Base-by-base conservation (phyloP, 2,113 vertebrate species). In the Meriones unguiculatus region DNA sequence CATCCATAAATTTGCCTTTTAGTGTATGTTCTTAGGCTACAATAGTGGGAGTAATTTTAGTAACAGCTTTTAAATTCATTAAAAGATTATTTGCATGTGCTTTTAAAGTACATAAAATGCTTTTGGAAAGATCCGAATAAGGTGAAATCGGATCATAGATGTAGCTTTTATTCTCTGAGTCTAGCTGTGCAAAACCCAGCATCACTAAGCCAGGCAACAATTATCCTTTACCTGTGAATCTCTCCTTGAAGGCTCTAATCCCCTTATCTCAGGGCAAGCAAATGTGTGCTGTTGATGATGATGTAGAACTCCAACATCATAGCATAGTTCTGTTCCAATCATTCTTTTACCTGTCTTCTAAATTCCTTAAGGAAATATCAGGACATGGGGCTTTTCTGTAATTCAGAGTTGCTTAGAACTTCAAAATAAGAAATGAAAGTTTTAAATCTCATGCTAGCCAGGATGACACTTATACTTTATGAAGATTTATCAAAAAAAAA, bases 31-130 rank as follows among this genome's bases (percentile, higher is more conserved):
- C 30, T 84, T 52, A 69, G 13, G 12, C 0, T 67, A 67, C 0
- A 77, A 12, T 70, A 75, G 22, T 65, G 67, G 67, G 13, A 62
- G 5, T 35, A 75, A 54, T n/a, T n/a, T 87, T 89, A 64, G 10
- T 77, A 95, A 35, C 30, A 28, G 84, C 78, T 90, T 73, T 76
- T 17, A 77, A 46, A 64, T 94, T 92, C 24, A 91, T 20, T 28
- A 54, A 32, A 6, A 84, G 30, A 52, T 32, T 2, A 9, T 25
- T 96, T 73, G 85, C 9, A 59, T 65, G 25, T 3, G 52, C 22
- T 30, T 25, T 30, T 20, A 24, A 62, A 57, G 2, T 64, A 64
- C 5, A 2, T 30, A 38, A 38, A n/a, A 82, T 38, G 64, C 14
- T 25, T 28, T 69, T 73, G 46, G 14, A 93, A 94, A 95, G 80